Conservation (phyloP, 1,140 invertebrate species). For the Polypedilum vanderplanki region DNA sequence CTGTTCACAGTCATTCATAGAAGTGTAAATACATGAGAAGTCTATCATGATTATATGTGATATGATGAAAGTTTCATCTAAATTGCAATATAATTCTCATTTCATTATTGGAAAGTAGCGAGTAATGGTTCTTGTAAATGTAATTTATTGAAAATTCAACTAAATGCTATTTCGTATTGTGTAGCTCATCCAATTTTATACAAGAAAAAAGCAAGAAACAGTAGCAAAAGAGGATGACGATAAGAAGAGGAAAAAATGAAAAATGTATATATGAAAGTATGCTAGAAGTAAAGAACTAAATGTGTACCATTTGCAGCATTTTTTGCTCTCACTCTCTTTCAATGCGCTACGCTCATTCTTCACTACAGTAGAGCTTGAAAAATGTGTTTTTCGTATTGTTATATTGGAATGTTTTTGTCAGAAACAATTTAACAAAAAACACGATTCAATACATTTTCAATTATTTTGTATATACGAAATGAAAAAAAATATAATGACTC, state of each 20-base stretch:
- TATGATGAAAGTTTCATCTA: too few species aligned
- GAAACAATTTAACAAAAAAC: conserved; percentile 27
- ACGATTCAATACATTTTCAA: conserved; percentile 28
- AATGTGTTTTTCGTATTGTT: conserved; percentile 23
- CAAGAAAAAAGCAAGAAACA: too few species aligned
- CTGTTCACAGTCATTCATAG: too few species aligned
- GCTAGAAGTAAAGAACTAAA: too few species aligned
- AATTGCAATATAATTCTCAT: too few species aligned
- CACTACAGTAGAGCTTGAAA: not conserved
- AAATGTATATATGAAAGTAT: not conserved
- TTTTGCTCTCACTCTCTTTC: not conserved
- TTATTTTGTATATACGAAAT: not conserved
- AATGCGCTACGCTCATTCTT: not conserved
- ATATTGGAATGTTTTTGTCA: conserved; percentile 23
- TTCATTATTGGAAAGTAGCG: not conserved
- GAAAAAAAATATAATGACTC: not conserved
- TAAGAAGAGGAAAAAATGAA: not conserved
- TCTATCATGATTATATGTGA: too few species aligned
- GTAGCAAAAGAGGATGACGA: not conserved
- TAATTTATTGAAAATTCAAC: conserved; percentile 22
- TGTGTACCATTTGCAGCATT: conserved; percentile 24
- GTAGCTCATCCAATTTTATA: not conserved
- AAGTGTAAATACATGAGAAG: too few species aligned
- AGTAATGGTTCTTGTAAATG: conserved; percentile 21
- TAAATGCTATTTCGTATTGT: conserved; percentile 10